Evolutionary conservation across 2,797 vertebrate genomes (phyloP), one percentile per base, ranked within the genome.

Genomic region (Mus spretus): DNA sequence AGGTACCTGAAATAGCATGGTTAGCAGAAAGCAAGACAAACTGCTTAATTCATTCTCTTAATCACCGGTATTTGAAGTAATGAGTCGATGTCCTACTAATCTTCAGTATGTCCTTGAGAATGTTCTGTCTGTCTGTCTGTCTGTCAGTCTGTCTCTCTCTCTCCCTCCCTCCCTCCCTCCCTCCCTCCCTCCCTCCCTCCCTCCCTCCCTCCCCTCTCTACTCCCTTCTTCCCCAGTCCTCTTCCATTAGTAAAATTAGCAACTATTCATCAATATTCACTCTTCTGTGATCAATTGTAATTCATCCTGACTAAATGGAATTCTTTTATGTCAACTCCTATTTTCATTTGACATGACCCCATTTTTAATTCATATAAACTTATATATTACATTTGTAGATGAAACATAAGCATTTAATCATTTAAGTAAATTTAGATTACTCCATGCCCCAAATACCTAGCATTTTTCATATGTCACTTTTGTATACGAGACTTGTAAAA

Each of bases 331-430:
- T 78, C 80, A 28, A 15, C 6, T 74, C 34, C 28, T 86, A 15
- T 70, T 87, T 96, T 87, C 72, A 86, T 86, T 93, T 90, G 63
- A 53, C 26, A 55, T 11, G 1, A 83, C 7, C 10, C n/a, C 13
- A 34, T 61, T 78, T 65, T 53, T 80, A 22, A 11, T 67, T 37
- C 26, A 55, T 72, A 85, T 53, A 67, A 67, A n/a, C 44, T 34
- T 67, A 47, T 12, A 67, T 81, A 44, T 94, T 59, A 82, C 40
- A 83, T 77, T 93, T 50, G 77, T 82, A 19, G 65, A 78, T 95
- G 67, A 95, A 92, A 55, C 20, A 78, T 78, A 78, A 90, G 90
- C 90, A 75, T n/a, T 24, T 82, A 89, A 85, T 89, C 4, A 47
- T 95, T 94, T 81, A 95, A 94, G 7, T 79, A 85, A 34, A 6